Evolutionary conservation across 2,797 vertebrate species (phyloP).

Genomic region (Siniperca scherzeri): DNA sequence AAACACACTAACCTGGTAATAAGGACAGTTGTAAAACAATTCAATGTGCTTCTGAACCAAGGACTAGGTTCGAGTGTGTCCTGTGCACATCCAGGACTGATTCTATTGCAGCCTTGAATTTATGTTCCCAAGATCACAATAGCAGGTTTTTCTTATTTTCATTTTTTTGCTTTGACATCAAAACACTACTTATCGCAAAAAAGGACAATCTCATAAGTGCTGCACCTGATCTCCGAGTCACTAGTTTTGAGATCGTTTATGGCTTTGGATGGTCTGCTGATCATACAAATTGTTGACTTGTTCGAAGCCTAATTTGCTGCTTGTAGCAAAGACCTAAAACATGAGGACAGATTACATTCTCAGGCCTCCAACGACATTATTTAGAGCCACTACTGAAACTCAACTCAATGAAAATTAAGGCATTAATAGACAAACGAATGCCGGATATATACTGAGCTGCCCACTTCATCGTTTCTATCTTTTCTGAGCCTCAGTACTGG

Average conservation of each 20-base stretch:
- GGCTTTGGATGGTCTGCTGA: conserved; percentile 72
- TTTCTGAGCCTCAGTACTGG: conserved; percentile 35
- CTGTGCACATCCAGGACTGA: conserved; percentile 44
- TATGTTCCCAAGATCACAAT: conserved; percentile 54
- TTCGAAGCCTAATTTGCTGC: conserved; percentile 47
- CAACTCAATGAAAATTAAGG: conserved; percentile 74
- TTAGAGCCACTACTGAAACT: conserved; percentile 55
- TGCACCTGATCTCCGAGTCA: conserved; percentile 70
- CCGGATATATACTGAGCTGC: conserved; percentile 51
- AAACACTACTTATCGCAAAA: conserved; percentile 51
- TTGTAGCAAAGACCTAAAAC: conserved; percentile 63
- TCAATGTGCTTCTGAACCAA: conserved; percentile 73
- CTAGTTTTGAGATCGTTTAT: conserved; percentile 74
- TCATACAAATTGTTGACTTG: conserved; percentile 55
- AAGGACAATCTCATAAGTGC: conserved; percentile 64
- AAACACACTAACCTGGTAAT: conserved; percentile 53
- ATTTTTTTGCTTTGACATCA: conserved; percentile 66
- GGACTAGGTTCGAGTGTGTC: conserved; percentile 43
- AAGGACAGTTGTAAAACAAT: conserved; percentile 59
- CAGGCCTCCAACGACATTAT: conserved; percentile 52
- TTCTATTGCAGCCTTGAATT: conserved; percentile 46
- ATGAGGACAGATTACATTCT: conserved; percentile 74
- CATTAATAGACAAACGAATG: conserved; percentile 74
- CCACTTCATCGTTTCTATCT: conserved; percentile 16
- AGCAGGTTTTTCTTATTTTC: conserved; percentile 24